These are phyloP conservation scores for Chromoteleia sp. DNA, from an alignment of 2,888 invertebrate genomes.

Conservation along the genomic window DNA sequence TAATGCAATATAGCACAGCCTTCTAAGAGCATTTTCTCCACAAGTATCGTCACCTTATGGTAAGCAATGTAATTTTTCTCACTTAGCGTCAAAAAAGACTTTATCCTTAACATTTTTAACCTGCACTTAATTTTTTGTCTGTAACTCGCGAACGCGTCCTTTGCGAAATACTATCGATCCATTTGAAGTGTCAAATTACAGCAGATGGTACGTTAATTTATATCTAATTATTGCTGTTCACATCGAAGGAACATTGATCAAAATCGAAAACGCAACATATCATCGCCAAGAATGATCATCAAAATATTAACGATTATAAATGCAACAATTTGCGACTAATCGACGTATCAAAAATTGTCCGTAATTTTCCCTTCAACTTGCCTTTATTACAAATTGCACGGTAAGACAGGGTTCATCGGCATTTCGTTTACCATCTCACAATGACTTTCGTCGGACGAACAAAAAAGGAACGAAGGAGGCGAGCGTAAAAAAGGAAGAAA, in stretches of 20 bases:
- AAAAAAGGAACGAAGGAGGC: conserved; percentile 2
- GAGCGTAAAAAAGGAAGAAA: conserved; percentile 28
- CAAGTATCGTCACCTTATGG: conserved; percentile 27
- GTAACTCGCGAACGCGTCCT: conserved; percentile 8
- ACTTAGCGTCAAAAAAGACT: conserved; percentile 34
- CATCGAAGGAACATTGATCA: no score
- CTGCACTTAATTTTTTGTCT: not conserved
- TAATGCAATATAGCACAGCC: conserved; percentile 16
- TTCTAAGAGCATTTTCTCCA: conserved; percentile 14
- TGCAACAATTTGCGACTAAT: conserved; percentile 2
- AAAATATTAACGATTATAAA: no score
- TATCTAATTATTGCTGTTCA: no score
- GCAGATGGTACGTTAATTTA: no score
- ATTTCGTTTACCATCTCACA: conserved; percentile 30
- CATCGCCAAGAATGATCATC: no score
- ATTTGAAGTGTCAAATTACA: no score
- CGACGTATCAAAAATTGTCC: conserved; percentile 11
- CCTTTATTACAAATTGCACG: conserved; percentile 21
- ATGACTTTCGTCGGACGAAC: conserved; percentile 31
- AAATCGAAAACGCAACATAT: no score
- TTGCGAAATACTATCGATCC: no score
- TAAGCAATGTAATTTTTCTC: conserved; percentile 29
- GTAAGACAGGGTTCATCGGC: conserved; percentile 35
- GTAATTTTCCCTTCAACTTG: conserved; percentile 12
- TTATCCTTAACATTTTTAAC: conserved; percentile 1